These are phyloP conservation scores for Brachionus paranguensis DNA, from an alignment of 1,140 invertebrate genomes.

Conservation along the genomic window DNA sequence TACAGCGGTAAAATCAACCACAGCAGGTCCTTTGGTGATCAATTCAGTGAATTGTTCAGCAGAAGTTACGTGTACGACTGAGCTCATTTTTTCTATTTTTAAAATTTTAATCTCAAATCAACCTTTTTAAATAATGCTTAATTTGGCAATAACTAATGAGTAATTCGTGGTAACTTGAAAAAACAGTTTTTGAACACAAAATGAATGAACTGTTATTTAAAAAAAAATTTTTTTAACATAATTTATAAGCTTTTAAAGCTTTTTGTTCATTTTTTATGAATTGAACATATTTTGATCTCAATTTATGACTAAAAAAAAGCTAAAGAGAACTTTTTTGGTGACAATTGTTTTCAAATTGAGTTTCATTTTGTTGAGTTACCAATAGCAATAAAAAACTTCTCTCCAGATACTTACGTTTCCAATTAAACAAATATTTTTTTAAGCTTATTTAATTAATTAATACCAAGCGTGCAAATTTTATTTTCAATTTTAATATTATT, in stretches of 20 bases:
- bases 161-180: constrained; percentile 1
- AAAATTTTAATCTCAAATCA: neutral
- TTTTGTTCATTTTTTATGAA: neutral
- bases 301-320: neutral
- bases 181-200: neutral
- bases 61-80: neutral
- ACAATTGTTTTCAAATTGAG: neutral
- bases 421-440: no score
- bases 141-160: neutral
- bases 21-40: neutral
- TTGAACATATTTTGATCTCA: neutral
- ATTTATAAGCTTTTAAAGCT: neutral
- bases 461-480: no score
- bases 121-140: neutral
- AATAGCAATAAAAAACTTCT: neutral
- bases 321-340: neutral
- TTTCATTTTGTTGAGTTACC: neutral
- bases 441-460: no score
- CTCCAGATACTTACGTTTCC: no score
- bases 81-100: neutral
- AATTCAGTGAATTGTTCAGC: constrained; percentile 1
- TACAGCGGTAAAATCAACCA: constrained; percentile 23
- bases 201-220: neutral
- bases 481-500: no score
- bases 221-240: neutral